A percentile compares a stretch with the other conserved stretches of the same genome.
Conservation (phyloP, 2,888 invertebrate genomes). For the Sericinus montela region DNA sequence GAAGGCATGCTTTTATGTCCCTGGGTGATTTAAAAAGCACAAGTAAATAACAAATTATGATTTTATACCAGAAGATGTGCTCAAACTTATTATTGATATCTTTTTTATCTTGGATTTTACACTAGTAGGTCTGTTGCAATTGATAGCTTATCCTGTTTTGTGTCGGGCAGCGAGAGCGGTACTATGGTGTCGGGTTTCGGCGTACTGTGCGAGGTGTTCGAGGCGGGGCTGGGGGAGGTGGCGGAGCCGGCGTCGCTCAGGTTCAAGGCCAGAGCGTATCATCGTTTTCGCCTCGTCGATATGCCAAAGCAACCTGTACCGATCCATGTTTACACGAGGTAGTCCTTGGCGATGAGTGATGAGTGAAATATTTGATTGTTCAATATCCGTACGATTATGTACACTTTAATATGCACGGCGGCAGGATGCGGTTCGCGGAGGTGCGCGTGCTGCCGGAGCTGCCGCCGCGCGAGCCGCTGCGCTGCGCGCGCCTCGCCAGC, state of each 20-base stretch:
- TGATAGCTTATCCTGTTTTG: neutral
- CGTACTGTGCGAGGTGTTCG: conserved; percentile 67
- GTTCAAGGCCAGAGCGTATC: conserved; percentile 62
- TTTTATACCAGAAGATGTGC: no score
- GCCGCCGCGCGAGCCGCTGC: conserved; percentile 41
- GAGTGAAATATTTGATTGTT: no score
- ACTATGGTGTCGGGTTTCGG: conserved; percentile 54
- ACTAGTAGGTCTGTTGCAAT: no score
- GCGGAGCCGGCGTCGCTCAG: conserved; percentile 29
- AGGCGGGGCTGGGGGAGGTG: conserved; percentile 37
- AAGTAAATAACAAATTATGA: no score
- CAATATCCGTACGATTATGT: neutral
- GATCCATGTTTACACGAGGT: conserved; percentile 36
- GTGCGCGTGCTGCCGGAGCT: conserved; percentile 58
- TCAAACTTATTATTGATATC: no score
- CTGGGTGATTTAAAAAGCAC: no score
- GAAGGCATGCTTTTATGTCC: no score
- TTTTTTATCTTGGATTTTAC: no score
- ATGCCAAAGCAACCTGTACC: conserved; percentile 33
- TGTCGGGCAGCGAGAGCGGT: conserved; percentile 42
- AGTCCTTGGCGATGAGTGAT: neutral
- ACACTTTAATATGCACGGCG: no score
- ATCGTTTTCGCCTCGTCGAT: conserved; percentile 48
- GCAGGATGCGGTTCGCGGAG: conserved; percentile 42
- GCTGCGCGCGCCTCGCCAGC: conserved; percentile 40